These are phyloP conservation scores for Urocitellus parryii DNA, from an alignment of 2,113 vertebrate genomes.

Conservation along the genomic window DNA sequence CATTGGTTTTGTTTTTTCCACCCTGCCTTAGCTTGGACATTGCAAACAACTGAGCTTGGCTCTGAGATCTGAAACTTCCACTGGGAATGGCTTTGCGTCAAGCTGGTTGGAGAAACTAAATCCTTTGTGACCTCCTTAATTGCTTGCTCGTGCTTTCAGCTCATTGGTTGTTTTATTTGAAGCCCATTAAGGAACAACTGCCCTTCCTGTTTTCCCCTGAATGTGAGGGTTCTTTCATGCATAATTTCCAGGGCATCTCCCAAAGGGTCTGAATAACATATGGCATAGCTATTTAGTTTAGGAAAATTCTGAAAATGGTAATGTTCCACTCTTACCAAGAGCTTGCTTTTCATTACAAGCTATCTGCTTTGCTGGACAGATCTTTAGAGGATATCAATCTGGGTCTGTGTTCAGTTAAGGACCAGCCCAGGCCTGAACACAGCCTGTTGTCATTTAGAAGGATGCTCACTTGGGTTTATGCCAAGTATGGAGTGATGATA, in stretches of 20 bases:
- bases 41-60: slow-evolving; percentile 44
- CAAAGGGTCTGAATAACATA: neutral
- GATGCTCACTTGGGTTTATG: neutral
- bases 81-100: slow-evolving; percentile 54
- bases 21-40: neutral
- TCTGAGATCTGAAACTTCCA: slow-evolving; percentile 42
- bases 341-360: slow-evolving; percentile 20
- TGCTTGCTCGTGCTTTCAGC: slow-evolving; percentile 48
- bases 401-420: neutral
- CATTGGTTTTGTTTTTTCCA: neutral
- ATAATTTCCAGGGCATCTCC: slow-evolving; percentile 12
- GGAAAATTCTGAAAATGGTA: slow-evolving; percentile 59
- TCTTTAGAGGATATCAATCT: neutral
- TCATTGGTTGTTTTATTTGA: slow-evolving; percentile 59
- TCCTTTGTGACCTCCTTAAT: slow-evolving; percentile 40
- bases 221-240: neutral
- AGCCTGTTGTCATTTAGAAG: neutral
- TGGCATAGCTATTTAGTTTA: neutral
- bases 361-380: neutral
- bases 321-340: slow-evolving; percentile 32
- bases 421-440: neutral
- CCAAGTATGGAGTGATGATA: neutral
- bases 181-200: slow-evolving; percentile 11
- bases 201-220: neutral
- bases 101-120: slow-evolving; percentile 47